Conservation (phyloP, 30 jellyfish, hydroid and myxozoan genomes). For the Hydra vulgaris region DNA sequence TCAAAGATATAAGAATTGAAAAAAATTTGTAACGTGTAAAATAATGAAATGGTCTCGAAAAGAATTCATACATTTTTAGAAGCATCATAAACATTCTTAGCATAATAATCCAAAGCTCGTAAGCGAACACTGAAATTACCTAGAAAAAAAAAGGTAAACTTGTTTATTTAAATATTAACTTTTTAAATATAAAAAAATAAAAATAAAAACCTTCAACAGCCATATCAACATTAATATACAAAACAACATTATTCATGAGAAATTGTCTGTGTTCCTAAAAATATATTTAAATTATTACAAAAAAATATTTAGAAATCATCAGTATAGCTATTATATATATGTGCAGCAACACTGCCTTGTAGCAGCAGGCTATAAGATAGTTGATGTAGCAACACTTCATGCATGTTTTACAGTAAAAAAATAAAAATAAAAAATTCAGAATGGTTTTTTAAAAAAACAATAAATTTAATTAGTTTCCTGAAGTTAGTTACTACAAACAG, state of each 20-base stretch:
- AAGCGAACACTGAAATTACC: slow-evolving; percentile 31
- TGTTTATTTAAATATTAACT: background rate
- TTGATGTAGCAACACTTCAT: too few species aligned
- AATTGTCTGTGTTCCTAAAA: slow-evolving; percentile 35
- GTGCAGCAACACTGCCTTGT: too few species aligned
- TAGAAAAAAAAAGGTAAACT: background rate
- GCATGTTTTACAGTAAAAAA: too few species aligned
- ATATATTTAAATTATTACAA: background rate
- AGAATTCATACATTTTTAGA: slow-evolving; percentile 1
- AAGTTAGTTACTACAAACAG: too few species aligned
- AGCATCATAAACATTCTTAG: slow-evolving; percentile 1
- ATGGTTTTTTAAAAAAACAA: too few species aligned
- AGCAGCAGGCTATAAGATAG: too few species aligned
- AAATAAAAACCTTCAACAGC: slow-evolving; percentile 45
- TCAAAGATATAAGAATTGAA: too few species aligned
- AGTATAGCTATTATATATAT: too few species aligned
- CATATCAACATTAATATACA: slow-evolving; percentile 36
- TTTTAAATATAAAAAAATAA: background rate
- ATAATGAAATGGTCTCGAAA: background rate
- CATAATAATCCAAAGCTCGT: slow-evolving; percentile 5
- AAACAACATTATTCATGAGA: slow-evolving; percentile 26
- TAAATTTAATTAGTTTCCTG: too few species aligned
- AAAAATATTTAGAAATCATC: too few species aligned
- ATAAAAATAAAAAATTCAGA: too few species aligned
- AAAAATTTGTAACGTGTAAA: too few species aligned